Evolutionary conservation across 2,888 invertebrate genomes (phyloP).

Genomic region (Drosophila mimetica): DNA sequence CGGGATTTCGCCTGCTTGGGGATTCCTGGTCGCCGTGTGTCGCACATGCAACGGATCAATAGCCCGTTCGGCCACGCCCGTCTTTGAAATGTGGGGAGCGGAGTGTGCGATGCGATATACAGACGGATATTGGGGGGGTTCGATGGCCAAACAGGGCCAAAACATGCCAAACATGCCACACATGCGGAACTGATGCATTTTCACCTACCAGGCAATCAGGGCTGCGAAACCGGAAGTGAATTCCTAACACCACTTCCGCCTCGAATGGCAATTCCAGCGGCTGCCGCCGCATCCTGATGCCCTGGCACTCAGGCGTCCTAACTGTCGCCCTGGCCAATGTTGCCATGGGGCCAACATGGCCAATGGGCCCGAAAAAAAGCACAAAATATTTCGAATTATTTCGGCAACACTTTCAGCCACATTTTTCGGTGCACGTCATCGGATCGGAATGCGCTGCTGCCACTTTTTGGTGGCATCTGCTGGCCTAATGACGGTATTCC

Average conservation of each 20-base stretch:
- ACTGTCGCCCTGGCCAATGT: constrained; percentile 72
- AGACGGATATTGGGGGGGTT: constrained; percentile 27
- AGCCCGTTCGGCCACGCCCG: constrained; percentile 72
- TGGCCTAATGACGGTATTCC: constrained; percentile 83
- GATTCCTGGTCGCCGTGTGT: constrained; percentile 62
- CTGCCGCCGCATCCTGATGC: constrained; percentile 35
- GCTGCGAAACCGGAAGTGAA: constrained; percentile 76
- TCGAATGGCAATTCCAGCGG: constrained; percentile 3
- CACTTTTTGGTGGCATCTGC: constrained; percentile 64
- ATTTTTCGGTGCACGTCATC: constrained; percentile 62
- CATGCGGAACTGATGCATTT: constrained; percentile 83
- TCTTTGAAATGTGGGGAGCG: neutral
- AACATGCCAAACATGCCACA: constrained; percentile 57
- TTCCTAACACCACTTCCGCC: constrained; percentile 66
- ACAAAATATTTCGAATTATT: constrained; percentile 18
- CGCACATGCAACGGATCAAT: constrained; percentile 74
- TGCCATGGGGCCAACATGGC: constrained; percentile 64
- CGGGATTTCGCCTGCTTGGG: constrained; percentile 15
- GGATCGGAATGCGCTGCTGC: constrained; percentile 55
- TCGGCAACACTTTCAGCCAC: constrained; percentile 25
- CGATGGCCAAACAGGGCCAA: constrained; percentile 13
- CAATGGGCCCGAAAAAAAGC: constrained; percentile 43
- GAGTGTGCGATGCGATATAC: constrained; percentile 22
- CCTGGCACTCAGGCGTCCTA: constrained; percentile 54
- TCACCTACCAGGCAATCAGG: constrained; percentile 78